phyloP scores from a whole-genome alignment of 2,888 invertebrate species.

The Synergus gifuensis region DNA sequence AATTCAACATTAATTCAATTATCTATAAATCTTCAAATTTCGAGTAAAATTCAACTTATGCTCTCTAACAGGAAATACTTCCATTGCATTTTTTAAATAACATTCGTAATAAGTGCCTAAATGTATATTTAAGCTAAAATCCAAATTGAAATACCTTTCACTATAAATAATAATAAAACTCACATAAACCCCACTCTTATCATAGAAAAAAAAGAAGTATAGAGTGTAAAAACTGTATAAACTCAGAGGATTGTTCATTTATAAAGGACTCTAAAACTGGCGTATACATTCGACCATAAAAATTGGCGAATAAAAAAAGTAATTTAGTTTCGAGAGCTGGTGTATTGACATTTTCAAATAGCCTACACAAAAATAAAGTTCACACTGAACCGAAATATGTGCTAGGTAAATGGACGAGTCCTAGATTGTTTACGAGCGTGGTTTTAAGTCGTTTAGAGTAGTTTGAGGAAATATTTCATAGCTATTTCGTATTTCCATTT shows the following conservation, averaged over 20 bases:
- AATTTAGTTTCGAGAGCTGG: background rate
- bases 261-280: conserved; percentile 8
- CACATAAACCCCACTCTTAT: background rate
- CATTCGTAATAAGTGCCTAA: background rate
- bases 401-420: conserved; percentile 42
- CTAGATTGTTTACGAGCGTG: conserved; percentile 15
- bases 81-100: background rate
- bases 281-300: conserved; percentile 18
- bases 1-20: too few species aligned
- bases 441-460: conserved; percentile 14
- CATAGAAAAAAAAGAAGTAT: background rate
- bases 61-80: too few species aligned
- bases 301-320: conserved; percentile 16
- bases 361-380: conserved; percentile 55
- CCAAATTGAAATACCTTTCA: background rate
- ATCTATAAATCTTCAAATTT: too few species aligned
- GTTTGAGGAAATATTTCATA: conserved; percentile 22
- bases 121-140: background rate
- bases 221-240: conserved; percentile 15
- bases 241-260: conserved; percentile 16
- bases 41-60: too few species aligned
- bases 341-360: conserved; percentile 31
- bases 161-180: conserved; percentile 1
- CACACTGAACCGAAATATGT: conserved; percentile 52
- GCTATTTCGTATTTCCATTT: conserved; percentile 13